Evolutionary conservation across 2,113 vertebrate species (phyloP).

Genomic region (Halichoerus grypus): DNA sequence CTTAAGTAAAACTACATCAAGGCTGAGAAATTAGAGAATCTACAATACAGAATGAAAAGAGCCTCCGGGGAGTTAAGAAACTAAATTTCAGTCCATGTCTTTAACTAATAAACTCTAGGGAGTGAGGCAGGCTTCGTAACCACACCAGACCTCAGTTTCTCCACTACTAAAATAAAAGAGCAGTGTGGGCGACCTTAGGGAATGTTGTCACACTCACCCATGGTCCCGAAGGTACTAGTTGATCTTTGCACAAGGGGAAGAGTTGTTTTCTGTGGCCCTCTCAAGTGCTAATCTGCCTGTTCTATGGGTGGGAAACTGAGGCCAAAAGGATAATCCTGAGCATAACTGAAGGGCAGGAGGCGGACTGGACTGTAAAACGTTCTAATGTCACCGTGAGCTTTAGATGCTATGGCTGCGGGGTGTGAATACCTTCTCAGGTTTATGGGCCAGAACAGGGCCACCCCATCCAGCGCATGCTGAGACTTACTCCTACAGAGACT

Average conservation of each 20-base stretch:
- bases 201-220: neutral
- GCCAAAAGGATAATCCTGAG: neutral
- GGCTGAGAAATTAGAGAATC: neutral
- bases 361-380: neutral
- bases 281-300: neutral
- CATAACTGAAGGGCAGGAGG: neutral
- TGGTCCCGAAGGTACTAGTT: neutral
- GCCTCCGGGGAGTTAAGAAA: neutral
- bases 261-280: neutral
- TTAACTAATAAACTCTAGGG: slow-evolving; percentile 25
- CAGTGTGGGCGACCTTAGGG: neutral
- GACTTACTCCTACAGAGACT: neutral
- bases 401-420: neutral
- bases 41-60: neutral
- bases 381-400: neutral
- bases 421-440: neutral
- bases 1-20: neutral
- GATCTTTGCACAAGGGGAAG: neutral
- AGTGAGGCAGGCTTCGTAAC: neutral
- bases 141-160: neutral
- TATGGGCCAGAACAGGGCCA: neutral
- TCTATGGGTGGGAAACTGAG: neutral
- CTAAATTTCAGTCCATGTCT: slow-evolving; percentile 33
- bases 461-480: neutral
- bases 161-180: neutral